Evolutionary conservation across 1,140 invertebrate species (phyloP).

Genomic region (Oryctes rhinoceros): DNA sequence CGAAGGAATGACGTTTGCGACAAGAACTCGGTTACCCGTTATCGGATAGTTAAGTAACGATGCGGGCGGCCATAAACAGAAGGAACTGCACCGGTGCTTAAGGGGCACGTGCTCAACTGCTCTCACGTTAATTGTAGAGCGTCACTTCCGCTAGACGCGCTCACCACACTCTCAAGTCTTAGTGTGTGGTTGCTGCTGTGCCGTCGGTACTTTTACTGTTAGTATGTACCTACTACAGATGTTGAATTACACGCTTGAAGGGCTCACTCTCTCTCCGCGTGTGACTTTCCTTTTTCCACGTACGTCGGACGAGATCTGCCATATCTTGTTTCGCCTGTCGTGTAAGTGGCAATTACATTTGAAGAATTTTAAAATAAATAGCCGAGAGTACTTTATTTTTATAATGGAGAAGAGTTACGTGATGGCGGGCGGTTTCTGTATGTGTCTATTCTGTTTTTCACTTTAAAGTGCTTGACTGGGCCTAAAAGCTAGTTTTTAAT

Average conservation of each 20-base stretch:
- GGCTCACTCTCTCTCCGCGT: neutral
- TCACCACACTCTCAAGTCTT: conserved; percentile 24
- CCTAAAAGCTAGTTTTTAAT: too few species aligned
- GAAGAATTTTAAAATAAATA: conserved; percentile 38
- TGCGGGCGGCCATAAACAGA: conserved; percentile 41
- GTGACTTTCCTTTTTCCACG: conserved; percentile 18
- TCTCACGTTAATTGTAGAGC: conserved; percentile 41
- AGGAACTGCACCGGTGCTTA: conserved; percentile 37
- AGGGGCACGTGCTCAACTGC: conserved; percentile 40
- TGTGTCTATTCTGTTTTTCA: neutral
- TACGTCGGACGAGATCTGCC: conserved; percentile 17
- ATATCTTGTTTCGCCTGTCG: conserved; percentile 35
- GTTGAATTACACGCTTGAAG: conserved; percentile 39
- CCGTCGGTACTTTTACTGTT: conserved; percentile 23
- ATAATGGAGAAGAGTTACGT: neutral
- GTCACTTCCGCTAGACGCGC: conserved; percentile 41
- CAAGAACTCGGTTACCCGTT: conserved; percentile 21
- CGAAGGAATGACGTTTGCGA: conserved; percentile 31
- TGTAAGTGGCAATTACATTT: conserved; percentile 36
- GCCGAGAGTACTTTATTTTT: conserved; percentile 1
- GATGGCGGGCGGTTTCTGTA: neutral
- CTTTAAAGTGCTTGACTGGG: neutral
- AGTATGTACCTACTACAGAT: conserved; percentile 37
- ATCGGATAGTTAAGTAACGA: conserved; percentile 30
- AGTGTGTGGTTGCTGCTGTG: conserved; percentile 28